These are phyloP conservation scores for Microplitis manilae DNA, from an alignment of 2,888 invertebrate genomes.

Conservation along the genomic window DNA sequence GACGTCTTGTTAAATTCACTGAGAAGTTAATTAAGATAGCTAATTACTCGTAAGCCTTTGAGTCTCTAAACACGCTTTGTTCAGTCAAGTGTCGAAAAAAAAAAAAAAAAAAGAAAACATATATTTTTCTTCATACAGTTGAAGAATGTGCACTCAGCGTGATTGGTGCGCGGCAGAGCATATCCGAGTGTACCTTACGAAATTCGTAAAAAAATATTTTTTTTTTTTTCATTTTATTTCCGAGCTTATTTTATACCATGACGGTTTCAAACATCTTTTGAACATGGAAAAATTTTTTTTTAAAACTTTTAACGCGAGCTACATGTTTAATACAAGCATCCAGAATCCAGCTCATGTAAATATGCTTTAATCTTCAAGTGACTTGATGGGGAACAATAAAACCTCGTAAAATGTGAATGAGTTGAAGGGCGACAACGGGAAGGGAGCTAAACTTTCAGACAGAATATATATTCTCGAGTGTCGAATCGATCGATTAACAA, in stretches of 20 bases:
- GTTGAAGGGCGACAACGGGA: neutral
- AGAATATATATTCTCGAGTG: neutral
- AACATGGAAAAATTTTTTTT: conserved; percentile 3
- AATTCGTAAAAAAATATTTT: conserved; percentile 29
- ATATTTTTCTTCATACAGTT: conserved; percentile 49
- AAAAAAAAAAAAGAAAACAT: conserved; percentile 26
- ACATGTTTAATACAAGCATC: neutral
- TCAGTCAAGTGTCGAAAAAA: neutral
- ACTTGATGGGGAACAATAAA: neutral
- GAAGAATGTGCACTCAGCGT: conserved; percentile 69
- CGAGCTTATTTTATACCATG: neutral
- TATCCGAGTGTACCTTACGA: conserved; percentile 48
- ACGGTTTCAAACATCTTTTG: neutral
- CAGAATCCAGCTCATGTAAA: neutral
- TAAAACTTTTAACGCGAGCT: neutral
- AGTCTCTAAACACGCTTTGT: too few relatives aligned
- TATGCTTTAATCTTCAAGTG: conserved; percentile 1
- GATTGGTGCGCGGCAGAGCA: conserved; percentile 64
- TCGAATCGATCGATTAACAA: conserved; percentile 7
- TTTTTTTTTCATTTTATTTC: neutral
- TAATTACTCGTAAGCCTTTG: neutral
- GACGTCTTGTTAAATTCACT: too few relatives aligned
- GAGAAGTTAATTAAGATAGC: neutral
- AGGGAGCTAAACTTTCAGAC: neutral
- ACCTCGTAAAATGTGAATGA: neutral